Base-by-base conservation (phyloP, 2,113 vertebrate species). In the Dromaius novaehollandiae region DNA sequence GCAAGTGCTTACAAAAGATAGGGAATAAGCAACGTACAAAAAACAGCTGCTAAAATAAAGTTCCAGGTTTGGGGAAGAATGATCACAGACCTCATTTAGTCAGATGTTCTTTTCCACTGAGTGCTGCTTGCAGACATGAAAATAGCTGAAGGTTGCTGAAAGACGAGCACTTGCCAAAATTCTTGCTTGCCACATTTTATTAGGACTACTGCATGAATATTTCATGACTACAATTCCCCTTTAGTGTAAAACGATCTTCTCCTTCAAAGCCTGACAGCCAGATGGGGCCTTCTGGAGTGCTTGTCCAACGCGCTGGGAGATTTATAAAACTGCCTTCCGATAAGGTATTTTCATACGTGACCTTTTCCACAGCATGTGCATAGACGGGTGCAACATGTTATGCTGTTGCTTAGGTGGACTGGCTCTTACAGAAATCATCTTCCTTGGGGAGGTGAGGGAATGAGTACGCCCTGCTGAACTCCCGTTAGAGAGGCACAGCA, bases 151-250 rank as follows among this genome's bases (percentile, higher is more conserved):
- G 86, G 88, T 92, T 95, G 90, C 84, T 85, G 93, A 95, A 94
- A 93, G 94, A 95, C 6, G 19, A 93, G 71, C 80, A 92, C 80
- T 94, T 94, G 93, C 96, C 94, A 96, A 89, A 94, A 93, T 81
- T 93, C 87, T 94, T 91, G 89, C 80, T 95, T 84, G 96, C 89
- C 91, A 95, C 89, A 61, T 96, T 97, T 95, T 95, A 95, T 95
- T 96, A 92, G 91, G 94, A 94, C 91, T 93, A 95, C 82, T 78
- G 88, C 95, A 96, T 95, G 91, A 93, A 95, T 96, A 95, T 96
- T 97, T 96, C 91, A 95, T 94, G 93, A 86, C 90, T 95, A 91
- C 89, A 93, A 56, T 88, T 94, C 73, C 85, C 82, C 69, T 86
- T 94, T 65, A 88, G 73, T 93, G 93, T 88, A 93, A 97, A 95